Evolutionary conservation across 2,113 vertebrate species (phyloP), one percentile per base, ranked within the genome.

Genomic region (Halichoerus grypus): DNA sequence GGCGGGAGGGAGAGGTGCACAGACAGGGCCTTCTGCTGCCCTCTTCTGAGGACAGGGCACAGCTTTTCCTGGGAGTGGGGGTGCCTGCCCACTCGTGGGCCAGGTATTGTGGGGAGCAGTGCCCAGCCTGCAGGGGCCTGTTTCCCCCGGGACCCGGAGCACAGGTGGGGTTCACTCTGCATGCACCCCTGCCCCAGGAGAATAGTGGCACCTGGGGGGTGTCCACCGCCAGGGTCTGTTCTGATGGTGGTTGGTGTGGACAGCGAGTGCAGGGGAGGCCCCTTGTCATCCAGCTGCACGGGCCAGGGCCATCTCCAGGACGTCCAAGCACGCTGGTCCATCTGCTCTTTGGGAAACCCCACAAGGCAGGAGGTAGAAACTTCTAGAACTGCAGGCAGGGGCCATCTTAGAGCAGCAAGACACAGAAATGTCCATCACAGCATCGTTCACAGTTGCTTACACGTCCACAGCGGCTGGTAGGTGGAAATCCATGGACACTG

Each of bases 401-500:
- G 31, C 36, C 26, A 2, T 2, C n/a, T 57, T 8, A 22, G 7
- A 46, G 61, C 71, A n/a, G 5, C 7, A 2, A 24, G 33, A 53
- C 24, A 5, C 5, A 12, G 39, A 39, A 7, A 31, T 3, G 11
- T 24, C 72, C 19, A 28, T 24, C 13, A 22, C 11, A 11, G 39
- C 39, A 6, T 24, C 72, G 6, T 22, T 46, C 22, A 42, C 21
- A 7, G 39, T 7, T 15, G 72, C 39, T 21, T 22, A 7, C 39
- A 0, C 0, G 51, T 22, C 10, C 1, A 0, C 53, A 8, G n/a
- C 9, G 26, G 51, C 49, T 28, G 51, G 24, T 0, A 26, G 15
- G 49, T 13, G 26, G 36, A 1, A 1, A 1, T 46, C 36, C 3
- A 19, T 13, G 31, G 77, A n/a, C 5, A 6, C 31, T 10, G 83